A percentile compares a stretch with the other conserved stretches of the same genome.
These are phyloP conservation scores for Drepana arcuata DNA, from an alignment of 1,140 invertebrate species.

Conservation along the genomic window DNA sequence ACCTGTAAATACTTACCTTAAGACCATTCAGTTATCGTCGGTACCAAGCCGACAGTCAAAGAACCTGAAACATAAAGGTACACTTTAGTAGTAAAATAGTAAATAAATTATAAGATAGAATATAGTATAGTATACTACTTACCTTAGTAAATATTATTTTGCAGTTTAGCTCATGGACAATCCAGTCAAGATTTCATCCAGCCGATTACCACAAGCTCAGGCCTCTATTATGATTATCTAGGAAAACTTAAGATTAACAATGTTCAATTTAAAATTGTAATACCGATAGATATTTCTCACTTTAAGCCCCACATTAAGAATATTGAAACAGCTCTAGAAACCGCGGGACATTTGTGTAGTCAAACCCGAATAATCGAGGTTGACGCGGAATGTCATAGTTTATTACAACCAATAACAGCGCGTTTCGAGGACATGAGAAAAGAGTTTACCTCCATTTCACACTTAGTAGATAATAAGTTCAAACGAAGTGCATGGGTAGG, in stretches of 20 bases:
- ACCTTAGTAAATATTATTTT: too few species aligned
- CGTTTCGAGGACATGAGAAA: constrained; percentile 6
- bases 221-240: constrained; percentile 18
- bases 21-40: too few species aligned
- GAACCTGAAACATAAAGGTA: not conserved
- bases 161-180: constrained; percentile 1
- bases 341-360: constrained; percentile 7
- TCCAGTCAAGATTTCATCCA: constrained; percentile 3
- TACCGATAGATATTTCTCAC: constrained; percentile 22
- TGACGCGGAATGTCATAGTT: constrained; percentile 7
- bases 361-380: constrained; percentile 5
- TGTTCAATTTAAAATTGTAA: constrained; percentile 14
- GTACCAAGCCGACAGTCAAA: too few species aligned
- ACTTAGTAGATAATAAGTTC: constrained; percentile 9
- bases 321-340: constrained; percentile 3
- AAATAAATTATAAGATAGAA: too few species aligned
- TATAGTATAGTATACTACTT: too few species aligned
- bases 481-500: constrained; percentile 15
- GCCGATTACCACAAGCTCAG: constrained; percentile 16
- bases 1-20: too few species aligned
- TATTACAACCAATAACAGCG: constrained; percentile 8
- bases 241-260: constrained; percentile 18
- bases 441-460: constrained; percentile 12
- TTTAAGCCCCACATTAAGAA: constrained; percentile 20
- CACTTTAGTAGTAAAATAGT: too few species aligned